A percentile compares a stretch with the other conserved stretches of the same genome.
phyloP scores from a whole-genome alignment of 2,888 invertebrate species.

The Danaus chrysippus region DNA sequence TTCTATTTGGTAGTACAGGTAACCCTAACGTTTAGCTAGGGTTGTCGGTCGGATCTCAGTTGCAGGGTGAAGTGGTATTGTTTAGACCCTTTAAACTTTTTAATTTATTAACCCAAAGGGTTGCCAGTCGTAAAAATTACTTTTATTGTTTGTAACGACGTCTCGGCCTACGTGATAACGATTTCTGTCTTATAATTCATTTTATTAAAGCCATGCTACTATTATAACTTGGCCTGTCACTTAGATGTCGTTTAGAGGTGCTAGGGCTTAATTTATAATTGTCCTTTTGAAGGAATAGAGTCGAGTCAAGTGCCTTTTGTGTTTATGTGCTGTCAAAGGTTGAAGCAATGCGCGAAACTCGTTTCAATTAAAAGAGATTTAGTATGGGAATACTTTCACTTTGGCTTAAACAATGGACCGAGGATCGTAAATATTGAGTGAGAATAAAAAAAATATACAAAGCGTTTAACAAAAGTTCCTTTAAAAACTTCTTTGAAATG shows the following conservation, averaged over 20 bases:
- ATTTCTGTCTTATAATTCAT: slow-evolving; percentile 69
- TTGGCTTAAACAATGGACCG: slow-evolving; percentile 52
- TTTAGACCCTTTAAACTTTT: slow-evolving; percentile 71
- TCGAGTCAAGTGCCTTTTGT: slow-evolving; percentile 68
- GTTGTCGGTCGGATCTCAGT: slow-evolving; percentile 64
- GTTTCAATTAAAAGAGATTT: slow-evolving; percentile 67
- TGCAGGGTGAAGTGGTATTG: slow-evolving; percentile 71
- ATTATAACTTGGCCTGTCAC: slow-evolving; percentile 39
- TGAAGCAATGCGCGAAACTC: slow-evolving; percentile 59
- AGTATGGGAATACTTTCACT: slow-evolving; percentile 49
- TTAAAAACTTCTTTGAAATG: too few species aligned
- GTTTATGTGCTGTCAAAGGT: slow-evolving; percentile 65
- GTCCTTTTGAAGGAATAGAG: slow-evolving; percentile 9
- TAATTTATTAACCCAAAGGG: slow-evolving; percentile 76
- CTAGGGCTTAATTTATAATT: slow-evolving; percentile 25
- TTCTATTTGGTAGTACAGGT: neutral
- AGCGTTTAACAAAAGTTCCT: too few species aligned
- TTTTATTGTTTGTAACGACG: slow-evolving; percentile 78
- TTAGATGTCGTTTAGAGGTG: slow-evolving; percentile 9
- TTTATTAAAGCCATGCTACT: slow-evolving; percentile 41
- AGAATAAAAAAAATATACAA: slow-evolving; percentile 7
- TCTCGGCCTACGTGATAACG: slow-evolving; percentile 77
- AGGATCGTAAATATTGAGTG: slow-evolving; percentile 50
- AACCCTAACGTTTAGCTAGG: slow-evolving; percentile 45
- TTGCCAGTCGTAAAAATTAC: slow-evolving; percentile 76